A percentile compares a stretch with the other conserved stretches of the same genome.
These are phyloP conservation scores for Drosophila quadrilineata DNA, from an alignment of 1,140 invertebrate genomes.

Conservation along the genomic window DNA sequence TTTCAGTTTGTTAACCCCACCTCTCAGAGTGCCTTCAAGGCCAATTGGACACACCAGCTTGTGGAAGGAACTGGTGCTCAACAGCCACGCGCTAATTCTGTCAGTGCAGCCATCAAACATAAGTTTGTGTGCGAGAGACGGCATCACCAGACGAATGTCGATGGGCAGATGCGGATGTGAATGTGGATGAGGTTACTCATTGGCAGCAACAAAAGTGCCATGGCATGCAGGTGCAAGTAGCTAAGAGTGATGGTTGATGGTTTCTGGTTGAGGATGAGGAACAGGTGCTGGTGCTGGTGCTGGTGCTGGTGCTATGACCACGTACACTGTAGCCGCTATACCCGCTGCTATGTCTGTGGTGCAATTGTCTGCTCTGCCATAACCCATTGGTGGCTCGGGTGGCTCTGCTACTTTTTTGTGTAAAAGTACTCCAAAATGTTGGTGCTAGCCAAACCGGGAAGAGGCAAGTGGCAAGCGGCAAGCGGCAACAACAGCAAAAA, in stretches of 20 bases:
- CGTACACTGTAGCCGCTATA: conserved; percentile 7
- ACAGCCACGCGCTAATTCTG: conserved; percentile 63
- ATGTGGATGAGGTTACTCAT: not conserved
- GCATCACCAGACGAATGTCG: conserved; percentile 30
- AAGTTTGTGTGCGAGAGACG: not conserved
- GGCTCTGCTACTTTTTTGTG: conserved; percentile 63
- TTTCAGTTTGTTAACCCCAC: conserved; percentile 17
- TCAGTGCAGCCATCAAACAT: conserved; percentile 62
- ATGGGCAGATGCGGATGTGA: not conserved
- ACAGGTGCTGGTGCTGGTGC: too few relatives aligned
- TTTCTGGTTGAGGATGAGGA: too few relatives aligned
- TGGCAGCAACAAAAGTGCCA: conserved; percentile 23
- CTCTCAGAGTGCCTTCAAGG: conserved; percentile 39
- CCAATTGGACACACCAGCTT: conserved; percentile 49
- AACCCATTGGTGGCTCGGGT: conserved; percentile 28
- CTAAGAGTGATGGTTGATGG: too few relatives aligned
- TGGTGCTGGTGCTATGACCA: conserved; percentile 30
- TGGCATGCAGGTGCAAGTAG: conserved; percentile 12
- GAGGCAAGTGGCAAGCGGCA: conserved; percentile 52
- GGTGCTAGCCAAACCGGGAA: too few relatives aligned
- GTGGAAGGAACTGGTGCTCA: not conserved
- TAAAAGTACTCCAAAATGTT: conserved; percentile 76
- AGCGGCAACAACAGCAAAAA: conserved; percentile 62
- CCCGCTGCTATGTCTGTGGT: conserved; percentile 10
- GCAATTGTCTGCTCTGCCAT: conserved; percentile 47